These are phyloP conservation scores for Nannobrachium achirus DNA, from an alignment of 2,113 vertebrate genomes.

Conservation along the genomic window DNA sequence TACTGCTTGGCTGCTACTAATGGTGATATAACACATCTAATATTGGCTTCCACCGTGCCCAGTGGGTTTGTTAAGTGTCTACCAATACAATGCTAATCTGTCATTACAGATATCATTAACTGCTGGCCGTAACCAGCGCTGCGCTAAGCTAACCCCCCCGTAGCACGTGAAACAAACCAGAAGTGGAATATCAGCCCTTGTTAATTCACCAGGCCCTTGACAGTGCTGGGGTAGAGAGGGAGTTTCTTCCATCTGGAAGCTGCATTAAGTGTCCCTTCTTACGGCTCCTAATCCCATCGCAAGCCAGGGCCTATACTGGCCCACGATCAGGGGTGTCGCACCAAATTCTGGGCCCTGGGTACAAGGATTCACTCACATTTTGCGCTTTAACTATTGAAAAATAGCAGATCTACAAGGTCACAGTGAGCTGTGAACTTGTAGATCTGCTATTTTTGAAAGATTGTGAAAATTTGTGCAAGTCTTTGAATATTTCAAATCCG, in stretches of 20 bases:
- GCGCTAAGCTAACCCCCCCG: constrained; percentile 35
- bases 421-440: no score
- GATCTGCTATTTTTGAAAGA: no score
- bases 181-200: constrained; percentile 47
- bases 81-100: constrained; percentile 37
- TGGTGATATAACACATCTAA: constrained; percentile 39
- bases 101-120: constrained; percentile 39
- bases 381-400: no score
- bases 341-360: no score
- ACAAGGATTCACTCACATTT: no score
- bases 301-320: constrained; percentile 21
- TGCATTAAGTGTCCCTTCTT: constrained; percentile 58
- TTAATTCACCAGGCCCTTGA: constrained; percentile 56
- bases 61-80: constrained; percentile 42
- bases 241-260: constrained; percentile 68
- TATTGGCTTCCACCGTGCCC: constrained; percentile 32
- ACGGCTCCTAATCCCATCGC: constrained; percentile 52
- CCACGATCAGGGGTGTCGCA: no score
- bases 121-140: neutral
- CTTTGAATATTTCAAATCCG: no score
- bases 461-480: no score
- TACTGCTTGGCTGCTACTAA: neutral
- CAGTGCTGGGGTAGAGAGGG: constrained; percentile 60
- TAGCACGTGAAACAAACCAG: constrained; percentile 60
- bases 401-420: no score